Conservation (phyloP, 2,888 invertebrate species). For the Sylvicola cinctus region DNA sequence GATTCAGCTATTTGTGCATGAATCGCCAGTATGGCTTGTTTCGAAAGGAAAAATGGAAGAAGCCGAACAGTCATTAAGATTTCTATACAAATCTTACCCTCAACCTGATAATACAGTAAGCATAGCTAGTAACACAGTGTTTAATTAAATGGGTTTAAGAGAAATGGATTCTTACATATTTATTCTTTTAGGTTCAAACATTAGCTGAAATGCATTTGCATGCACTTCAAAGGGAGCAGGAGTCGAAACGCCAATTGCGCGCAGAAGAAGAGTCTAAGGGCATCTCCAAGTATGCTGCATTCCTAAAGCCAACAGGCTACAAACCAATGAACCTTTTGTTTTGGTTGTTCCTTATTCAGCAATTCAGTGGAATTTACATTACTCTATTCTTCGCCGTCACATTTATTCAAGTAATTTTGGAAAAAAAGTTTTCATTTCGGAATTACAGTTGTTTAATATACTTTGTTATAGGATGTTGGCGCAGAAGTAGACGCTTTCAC, state of each 20-base stretch:
- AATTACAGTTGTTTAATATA: not conserved
- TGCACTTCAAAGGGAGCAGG: slow-evolving; percentile 30
- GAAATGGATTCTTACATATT: not conserved
- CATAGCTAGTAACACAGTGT: no score
- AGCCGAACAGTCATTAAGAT: slow-evolving; percentile 29
- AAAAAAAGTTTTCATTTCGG: not conserved
- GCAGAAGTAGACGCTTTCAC: slow-evolving; percentile 28
- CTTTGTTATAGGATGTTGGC: slow-evolving; percentile 26
- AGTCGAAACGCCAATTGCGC: slow-evolving; percentile 18
- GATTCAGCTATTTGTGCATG: slow-evolving; percentile 29
- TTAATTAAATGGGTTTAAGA: slow-evolving; percentile 2
- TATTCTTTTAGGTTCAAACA: slow-evolving; percentile 15
- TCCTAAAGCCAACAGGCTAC: slow-evolving; percentile 33
- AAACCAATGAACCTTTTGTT: slow-evolving; percentile 33
- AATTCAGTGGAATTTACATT: slow-evolving; percentile 38
- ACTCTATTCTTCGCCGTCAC: slow-evolving; percentile 38
- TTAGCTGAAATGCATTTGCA: slow-evolving; percentile 30
- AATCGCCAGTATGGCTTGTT: slow-evolving; percentile 37
- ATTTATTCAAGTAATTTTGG: slow-evolving; percentile 29
- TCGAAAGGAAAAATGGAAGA: slow-evolving; percentile 31
- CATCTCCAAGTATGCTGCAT: slow-evolving; percentile 21
- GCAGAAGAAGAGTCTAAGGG: slow-evolving; percentile 16
- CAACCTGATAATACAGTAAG: slow-evolving; percentile 24
- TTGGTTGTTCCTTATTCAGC: slow-evolving; percentile 34
- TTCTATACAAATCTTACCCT: slow-evolving; percentile 27